phyloP scores from a whole-genome alignment of 2,888 invertebrate genomes.

The Leptopilina myrica region DNA sequence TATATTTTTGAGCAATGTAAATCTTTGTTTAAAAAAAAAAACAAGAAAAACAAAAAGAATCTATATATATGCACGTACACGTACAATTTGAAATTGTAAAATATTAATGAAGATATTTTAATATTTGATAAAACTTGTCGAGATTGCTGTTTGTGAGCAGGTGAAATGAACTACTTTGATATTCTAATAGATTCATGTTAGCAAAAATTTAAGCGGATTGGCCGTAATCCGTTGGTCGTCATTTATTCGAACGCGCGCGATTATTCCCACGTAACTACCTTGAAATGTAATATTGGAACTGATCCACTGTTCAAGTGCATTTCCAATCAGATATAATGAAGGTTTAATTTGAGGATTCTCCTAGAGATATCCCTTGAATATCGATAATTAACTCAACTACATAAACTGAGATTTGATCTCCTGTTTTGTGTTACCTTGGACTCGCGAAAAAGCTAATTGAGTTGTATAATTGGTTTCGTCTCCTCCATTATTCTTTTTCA shows the following conservation, averaged over 20 bases:
- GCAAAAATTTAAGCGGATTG: slow-evolving; percentile 4
- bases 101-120: not conserved
- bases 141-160: not conserved
- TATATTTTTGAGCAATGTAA: not conserved
- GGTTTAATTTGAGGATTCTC: slow-evolving; percentile 25
- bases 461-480: not conserved
- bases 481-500: not conserved
- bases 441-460: slow-evolving; percentile 8
- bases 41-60: not conserved
- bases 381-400: slow-evolving; percentile 31
- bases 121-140: not conserved
- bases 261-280: slow-evolving; percentile 8
- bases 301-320: slow-evolving; percentile 9
- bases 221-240: not conserved
- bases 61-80: not conserved
- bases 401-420: slow-evolving; percentile 18
- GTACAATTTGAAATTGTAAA: not conserved
- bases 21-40: not conserved
- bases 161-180: not conserved
- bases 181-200: slow-evolving; percentile 1
- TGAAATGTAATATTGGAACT: slow-evolving; percentile 4
- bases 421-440: not conserved
- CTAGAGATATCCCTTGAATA: slow-evolving; percentile 11
- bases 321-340: slow-evolving; percentile 30
- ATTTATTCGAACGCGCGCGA: not conserved